These are phyloP conservation scores for Myrmophylax atrothorax DNA, from an alignment of 2,113 vertebrate species.

Conservation along the genomic window DNA sequence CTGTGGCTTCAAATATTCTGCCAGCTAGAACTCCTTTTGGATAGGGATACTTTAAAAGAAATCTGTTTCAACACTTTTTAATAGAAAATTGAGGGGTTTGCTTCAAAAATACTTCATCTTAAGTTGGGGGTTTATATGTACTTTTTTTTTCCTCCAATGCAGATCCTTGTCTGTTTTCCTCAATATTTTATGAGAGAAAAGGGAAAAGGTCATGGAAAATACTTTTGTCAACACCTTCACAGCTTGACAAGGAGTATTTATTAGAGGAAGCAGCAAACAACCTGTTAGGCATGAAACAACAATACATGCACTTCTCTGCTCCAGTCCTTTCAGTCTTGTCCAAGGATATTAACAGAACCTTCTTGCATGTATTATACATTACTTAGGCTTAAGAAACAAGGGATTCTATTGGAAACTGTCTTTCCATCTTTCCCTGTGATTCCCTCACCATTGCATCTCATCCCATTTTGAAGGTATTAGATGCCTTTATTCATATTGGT, in stretches of 20 bases:
- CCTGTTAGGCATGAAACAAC: neutral
- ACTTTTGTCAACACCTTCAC: neutral
- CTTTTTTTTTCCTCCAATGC: neutral
- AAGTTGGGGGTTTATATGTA: neutral
- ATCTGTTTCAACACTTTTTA: neutral
- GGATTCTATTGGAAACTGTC: neutral
- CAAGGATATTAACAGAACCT: neutral
- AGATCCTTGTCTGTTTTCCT: neutral
- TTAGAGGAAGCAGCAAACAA: neutral
- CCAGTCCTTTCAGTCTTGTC: neutral
- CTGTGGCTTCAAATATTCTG: neutral
- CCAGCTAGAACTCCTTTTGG: neutral
- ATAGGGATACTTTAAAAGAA: neutral
- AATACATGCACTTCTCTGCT: neutral
- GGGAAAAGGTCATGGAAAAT: neutral
- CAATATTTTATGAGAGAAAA: neutral
- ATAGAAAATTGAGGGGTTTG: neutral
- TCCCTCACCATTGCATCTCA: neutral
- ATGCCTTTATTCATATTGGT: neutral
- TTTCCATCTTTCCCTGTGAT: neutral
- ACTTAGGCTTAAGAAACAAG: neutral
- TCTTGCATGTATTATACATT: neutral
- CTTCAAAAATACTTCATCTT: neutral
- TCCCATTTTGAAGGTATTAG: neutral
- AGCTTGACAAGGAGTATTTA: neutral